Evolutionary conservation across 2,113 vertebrate species (phyloP).

Genomic region (Etheostoma spectabile): DNA sequence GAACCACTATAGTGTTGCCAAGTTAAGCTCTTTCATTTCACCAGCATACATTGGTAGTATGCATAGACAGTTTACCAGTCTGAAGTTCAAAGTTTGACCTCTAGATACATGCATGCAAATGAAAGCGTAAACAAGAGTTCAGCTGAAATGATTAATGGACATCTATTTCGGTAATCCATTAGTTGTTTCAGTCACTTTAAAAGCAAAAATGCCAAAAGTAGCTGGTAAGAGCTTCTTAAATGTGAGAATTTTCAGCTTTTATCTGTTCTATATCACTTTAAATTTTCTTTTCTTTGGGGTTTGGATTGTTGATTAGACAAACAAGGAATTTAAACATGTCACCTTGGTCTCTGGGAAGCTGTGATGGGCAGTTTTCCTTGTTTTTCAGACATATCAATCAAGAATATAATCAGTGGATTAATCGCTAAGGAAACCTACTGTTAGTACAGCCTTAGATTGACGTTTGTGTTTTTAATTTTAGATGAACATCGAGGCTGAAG

Average conservation of each 20-base stretch:
- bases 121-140: neutral
- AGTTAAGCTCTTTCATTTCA: conserved; percentile 13
- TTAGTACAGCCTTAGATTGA: neutral
- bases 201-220: neutral
- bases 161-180: neutral
- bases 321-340: neutral
- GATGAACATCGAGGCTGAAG: neutral
- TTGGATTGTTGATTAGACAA: neutral
- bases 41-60: neutral
- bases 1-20: conserved; percentile 11
- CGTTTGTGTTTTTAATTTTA: neutral
- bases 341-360: neutral
- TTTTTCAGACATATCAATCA: neutral
- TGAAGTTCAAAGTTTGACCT: conserved; percentile 9
- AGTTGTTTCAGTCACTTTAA: neutral
- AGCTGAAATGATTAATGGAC: neutral
- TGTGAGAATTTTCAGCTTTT: neutral
- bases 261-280: neutral
- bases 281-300: neutral
- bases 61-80: neutral
- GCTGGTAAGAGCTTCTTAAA: neutral
- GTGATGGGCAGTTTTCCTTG: neutral
- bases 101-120: conserved; percentile 1
- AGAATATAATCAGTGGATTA: neutral
- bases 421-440: fast-evolving